Evolutionary conservation across 2,888 invertebrate species (phyloP), one percentile per base, ranked within the genome.

Genomic region (Metacarcinus magister): DNA sequence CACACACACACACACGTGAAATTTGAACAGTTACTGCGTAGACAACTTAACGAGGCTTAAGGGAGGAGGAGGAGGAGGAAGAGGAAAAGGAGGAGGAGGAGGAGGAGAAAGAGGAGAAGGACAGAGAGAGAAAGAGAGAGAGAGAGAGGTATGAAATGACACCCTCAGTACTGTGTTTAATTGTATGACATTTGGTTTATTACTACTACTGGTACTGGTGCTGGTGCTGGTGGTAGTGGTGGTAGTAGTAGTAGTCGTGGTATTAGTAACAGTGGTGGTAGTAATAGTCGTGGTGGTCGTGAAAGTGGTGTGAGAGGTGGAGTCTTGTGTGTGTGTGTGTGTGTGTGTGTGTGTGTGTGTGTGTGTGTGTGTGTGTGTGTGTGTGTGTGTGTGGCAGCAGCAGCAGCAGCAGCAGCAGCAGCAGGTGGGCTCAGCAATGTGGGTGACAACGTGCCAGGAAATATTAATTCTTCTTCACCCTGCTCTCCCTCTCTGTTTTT

Each of bases 341-440:
- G 87, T 87, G 87, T 87, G 87, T 87, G 87, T 87, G 87, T 87
- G 87, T 87, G 87, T 87, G 87, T 87, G 87, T 87, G 87, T 87
- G 87, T 87, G 87, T n/a, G n/a, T 87, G n/a, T 8, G 10, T n/a
- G n/a, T n/a, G n/a, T n/a, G n/a, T n/a, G n/a, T n/a, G n/a, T n/a
- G n/a, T n/a, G n/a, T n/a, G n/a, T n/a, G n/a, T n/a, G n/a, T n/a
- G 16, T 28, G 28, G 89, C 7, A 39, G 16, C 5, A 32, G 32
- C 3, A 39, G 28, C 7, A 67, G 67, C 10, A 67, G 32, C 28
- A 13, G 32, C 3, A 89, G 89, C 2, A 44, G 90, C 90, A 46
- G 90, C 46, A 46, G 46, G 90, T 90, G 46, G 90, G 90, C 7
- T 43, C 16, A 90, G 90, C 43, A 90, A 46, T 43, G 90, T 44